These are phyloP conservation scores for Cryptus viduatorius DNA, from an alignment of 2,888 invertebrate genomes.

Conservation along the genomic window DNA sequence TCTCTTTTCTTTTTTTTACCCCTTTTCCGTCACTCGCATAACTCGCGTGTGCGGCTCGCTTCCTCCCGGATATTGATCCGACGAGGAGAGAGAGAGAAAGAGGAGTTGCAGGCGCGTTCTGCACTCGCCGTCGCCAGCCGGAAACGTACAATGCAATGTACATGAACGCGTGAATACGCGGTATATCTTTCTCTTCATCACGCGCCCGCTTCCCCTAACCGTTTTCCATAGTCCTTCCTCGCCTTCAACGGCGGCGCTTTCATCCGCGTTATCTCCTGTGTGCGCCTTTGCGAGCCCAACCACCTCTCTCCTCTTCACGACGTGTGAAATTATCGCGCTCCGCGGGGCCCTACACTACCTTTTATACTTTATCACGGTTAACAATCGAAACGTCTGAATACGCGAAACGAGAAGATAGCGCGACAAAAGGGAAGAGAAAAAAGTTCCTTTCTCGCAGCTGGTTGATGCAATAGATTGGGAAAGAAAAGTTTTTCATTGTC, in stretches of 20 bases:
- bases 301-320: conserved; percentile 10
- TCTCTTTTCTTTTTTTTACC: not conserved
- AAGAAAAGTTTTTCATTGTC: no score
- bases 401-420: conserved; percentile 1
- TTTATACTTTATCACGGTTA: conserved; percentile 22
- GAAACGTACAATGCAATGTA: conserved; percentile 66
- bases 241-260: not conserved
- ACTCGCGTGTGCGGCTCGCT: conserved; percentile 42
- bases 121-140: conserved; percentile 50
- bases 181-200: conserved; percentile 23
- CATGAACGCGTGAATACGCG: conserved; percentile 44
- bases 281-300: not conserved
- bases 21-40: conserved; percentile 7
- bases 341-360: conserved; percentile 5
- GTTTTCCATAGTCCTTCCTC: conserved; percentile 28
- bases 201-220: conserved; percentile 2
- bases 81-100: conserved; percentile 47
- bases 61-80: conserved; percentile 68
- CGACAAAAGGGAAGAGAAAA: not conserved
- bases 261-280: not conserved
- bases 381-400: conserved; percentile 43
- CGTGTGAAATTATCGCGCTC: conserved; percentile 55
- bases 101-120: not conserved
- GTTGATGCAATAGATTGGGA: not conserved
- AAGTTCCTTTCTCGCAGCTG: not conserved